Evolutionary conservation across 2,797 vertebrate genomes (phyloP), one percentile per base, ranked within the genome.

Genomic region (Enteromius anoplus): DNA sequence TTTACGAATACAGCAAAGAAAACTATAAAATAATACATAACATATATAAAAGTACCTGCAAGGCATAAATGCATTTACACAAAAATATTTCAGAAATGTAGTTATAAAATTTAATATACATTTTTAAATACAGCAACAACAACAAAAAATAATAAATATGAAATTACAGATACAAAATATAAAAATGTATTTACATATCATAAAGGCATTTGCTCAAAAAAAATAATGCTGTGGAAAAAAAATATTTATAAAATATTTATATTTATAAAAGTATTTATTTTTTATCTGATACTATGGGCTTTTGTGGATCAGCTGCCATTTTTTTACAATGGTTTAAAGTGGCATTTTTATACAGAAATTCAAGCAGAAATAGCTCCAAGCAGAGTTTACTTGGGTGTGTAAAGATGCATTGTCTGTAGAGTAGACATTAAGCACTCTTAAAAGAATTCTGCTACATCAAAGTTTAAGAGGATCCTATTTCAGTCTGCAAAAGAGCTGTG

Each of bases 391-490:
- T 75, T 0, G 1, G 17, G 32, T 40, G 12, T 37, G 32, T 37
- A 53, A 73, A 73, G 29, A 34, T 17, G 7, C 12, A 21, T 47
- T 72, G 78, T 72, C 26, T 81, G 68, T 81, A 37, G n/a, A 66
- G 34, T 34, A 65, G 55, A 80, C 37, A n/a, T 37, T 65, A 34
- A 79, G 69, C 34, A 37, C 29, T 15, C 51, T 75, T 78, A 58
- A 81, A 83, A 84, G 68, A 21, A 19, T 73, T 80, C 51, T 73
- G 32, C 21, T 62, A 85, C 83, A 81, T 88, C 83, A 81, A 81
- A 86, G 81, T n/a, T 26, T 51, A 26, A 47, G 23, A 83, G 60
- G 14, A 81, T 73, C 19, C 45, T 34, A 64, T 81, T 71, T 78
- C 79, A 75, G 73, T 68, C 68, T 64, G 72, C 17, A 62, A 64